These are phyloP conservation scores for Dyspetes luteomarginatus DNA, from an alignment of 2,888 invertebrate genomes.

Conservation along the genomic window DNA sequence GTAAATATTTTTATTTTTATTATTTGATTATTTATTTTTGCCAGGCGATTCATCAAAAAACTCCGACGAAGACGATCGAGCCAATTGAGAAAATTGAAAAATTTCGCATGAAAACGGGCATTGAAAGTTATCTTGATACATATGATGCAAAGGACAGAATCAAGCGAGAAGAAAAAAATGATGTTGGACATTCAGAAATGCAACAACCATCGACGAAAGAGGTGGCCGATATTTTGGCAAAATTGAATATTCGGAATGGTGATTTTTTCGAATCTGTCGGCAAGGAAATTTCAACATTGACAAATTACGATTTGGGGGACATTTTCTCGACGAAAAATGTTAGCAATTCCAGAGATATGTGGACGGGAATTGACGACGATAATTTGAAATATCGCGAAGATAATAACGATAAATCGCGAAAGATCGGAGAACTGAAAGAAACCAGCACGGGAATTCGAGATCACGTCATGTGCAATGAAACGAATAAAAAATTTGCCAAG, in stretches of 20 bases:
- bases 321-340: not conserved
- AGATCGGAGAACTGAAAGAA: conserved; percentile 20
- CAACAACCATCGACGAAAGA: conserved; percentile 52
- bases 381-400: not conserved
- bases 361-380: not conserved
- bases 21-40: too few species aligned
- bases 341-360: not conserved
- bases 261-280: conserved; percentile 3
- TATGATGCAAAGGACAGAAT: conserved; percentile 1
- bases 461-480: not conserved
- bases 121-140: conserved; percentile 22
- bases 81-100: not conserved
- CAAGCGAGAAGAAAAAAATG: not conserved
- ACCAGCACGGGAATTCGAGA: too few species aligned
- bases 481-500: conserved; percentile 16
- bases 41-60: not conserved
- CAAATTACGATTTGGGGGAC: not conserved
- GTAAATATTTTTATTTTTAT: too few species aligned
- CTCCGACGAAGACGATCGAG: not conserved
- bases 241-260: conserved; percentile 57
- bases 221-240: conserved; percentile 65
- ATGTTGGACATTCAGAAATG: not conserved
- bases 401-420: not conserved
- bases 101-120: not conserved
- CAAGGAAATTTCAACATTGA: conserved; percentile 8